Base-by-base conservation (phyloP, 2,797 vertebrate genomes). In the Petrocephalus sullivani region DNA sequence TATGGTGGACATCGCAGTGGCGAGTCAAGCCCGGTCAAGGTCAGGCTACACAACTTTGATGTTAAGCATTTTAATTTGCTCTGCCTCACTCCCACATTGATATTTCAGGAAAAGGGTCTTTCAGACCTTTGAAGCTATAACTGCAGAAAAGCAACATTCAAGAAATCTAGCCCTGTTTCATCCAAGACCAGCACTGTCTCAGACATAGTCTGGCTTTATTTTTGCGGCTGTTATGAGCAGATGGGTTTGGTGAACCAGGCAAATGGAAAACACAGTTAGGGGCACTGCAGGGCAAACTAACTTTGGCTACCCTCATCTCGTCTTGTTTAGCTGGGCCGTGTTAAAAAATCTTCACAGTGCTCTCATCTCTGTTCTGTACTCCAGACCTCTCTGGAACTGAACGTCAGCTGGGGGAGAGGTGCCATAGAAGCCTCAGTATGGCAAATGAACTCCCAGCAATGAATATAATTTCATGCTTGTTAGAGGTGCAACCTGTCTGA, bases 391-490 rank as follows among this genome's bases (percentile, higher is more conserved):
- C 33, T 19, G 71, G 9, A 78, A 78, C 41, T n/a, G 41, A 78
- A 41, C 71, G 19, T 46, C 37, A 78, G 71, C 71, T 46, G 37
- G 16, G 71, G 71, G 37, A 78, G 71, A 78, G n/a, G 41, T 19
- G n/a, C 71, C 41, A 9, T n/a, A 78, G 71, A n/a, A 46, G 7
- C 37, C 71, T 78, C 41, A 9, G 71, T 78, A 19, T 16, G 4
- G 46, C 49, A 58, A 84, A 41, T 60, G 85, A 89, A 86, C 85
- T 89, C 84, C 88, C 64, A 41, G 64, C 56, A 78, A 85, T 86
- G 41, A 37, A 58, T 89, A 78, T 86, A 89, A 89, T 86, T 58
- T 86, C 71, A 67, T 87, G 88, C 88, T 89, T 86, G 61, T 86
- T 86, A 58, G 64, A 60, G 19, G 84, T n/a, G 58, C 84, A 86